phyloP scores from a whole-genome alignment of 2,888 invertebrate species.

The Macaria liturata region DNA sequence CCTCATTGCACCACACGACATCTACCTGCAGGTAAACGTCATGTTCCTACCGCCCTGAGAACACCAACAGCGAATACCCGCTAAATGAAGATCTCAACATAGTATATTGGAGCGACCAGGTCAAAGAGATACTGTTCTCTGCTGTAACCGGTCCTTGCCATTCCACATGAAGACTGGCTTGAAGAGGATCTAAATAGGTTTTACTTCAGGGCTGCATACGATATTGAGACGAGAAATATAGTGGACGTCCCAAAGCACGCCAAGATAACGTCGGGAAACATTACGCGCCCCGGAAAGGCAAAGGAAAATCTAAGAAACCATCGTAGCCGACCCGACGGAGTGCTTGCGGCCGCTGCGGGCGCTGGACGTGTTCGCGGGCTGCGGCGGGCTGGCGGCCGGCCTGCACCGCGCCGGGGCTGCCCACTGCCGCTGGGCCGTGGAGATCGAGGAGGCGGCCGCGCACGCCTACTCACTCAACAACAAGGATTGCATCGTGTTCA shows the following conservation, averaged over 20 bases:
- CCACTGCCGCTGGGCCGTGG: constrained; percentile 91
- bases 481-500: constrained; percentile 88
- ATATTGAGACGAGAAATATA: constrained; percentile 80
- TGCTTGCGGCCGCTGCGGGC: constrained; percentile 81
- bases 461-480: constrained; percentile 91
- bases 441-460: constrained; percentile 90
- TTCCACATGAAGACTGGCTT: constrained; percentile 85
- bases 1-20: constrained; percentile 80
- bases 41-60: constrained; percentile 90
- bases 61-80: constrained; percentile 85
- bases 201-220: constrained; percentile 89
- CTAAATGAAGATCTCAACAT: constrained; percentile 88
- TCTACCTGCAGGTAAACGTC: constrained; percentile 86
- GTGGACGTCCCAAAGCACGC: constrained; percentile 85
- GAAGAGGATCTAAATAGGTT: constrained; percentile 87
- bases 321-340: no score
- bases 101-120: constrained; percentile 90
- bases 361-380: constrained; percentile 93
- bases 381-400: constrained; percentile 92
- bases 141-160: constrained; percentile 87
- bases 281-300: no score
- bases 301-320: no score
- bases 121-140: constrained; percentile 83
- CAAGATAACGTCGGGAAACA: constrained; percentile 1
- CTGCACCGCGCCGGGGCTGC: constrained; percentile 87